Conservation (phyloP, 2,888 invertebrate genomes). For the Phyllotreta cruciferae region DNA sequence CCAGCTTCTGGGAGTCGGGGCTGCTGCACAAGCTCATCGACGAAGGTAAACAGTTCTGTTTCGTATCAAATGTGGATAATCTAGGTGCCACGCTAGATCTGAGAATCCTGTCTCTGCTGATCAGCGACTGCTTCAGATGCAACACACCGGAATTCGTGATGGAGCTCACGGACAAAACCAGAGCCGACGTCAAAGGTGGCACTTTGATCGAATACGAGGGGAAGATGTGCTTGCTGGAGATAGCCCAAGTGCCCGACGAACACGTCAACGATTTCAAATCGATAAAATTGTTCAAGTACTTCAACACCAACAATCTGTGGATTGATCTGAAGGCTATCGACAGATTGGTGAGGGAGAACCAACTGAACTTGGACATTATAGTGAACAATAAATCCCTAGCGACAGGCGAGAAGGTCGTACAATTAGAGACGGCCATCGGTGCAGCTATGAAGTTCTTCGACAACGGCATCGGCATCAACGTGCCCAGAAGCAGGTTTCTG, state of each 20-base stretch:
- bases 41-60: constrained; percentile 90
- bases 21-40: constrained; percentile 86
- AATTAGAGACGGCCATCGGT: constrained; percentile 98
- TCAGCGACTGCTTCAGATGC: constrained; percentile 62
- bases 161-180: constrained; percentile 99
- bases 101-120: constrained; percentile 80
- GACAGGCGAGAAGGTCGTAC: constrained; percentile 92
- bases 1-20: constrained; percentile 92
- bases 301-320: constrained; percentile 99
- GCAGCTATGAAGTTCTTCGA: constrained; percentile 99
- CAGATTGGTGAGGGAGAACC: constrained; percentile 79
- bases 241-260: constrained; percentile 97
- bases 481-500: constrained; percentile 93
- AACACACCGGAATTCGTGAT: constrained; percentile 89
- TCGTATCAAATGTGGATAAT: constrained; percentile 99
- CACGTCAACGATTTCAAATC: constrained; percentile 98
- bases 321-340: constrained; percentile 91
- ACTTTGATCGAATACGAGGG: constrained; percentile 96
- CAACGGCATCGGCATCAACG: constrained; percentile 91
- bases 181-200: constrained; percentile 99
- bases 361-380: constrained; percentile 95
- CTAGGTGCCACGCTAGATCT: constrained; percentile 98
- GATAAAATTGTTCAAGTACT: constrained; percentile 97
- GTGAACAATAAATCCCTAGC: constrained; percentile 94
- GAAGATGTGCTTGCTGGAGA: constrained; percentile 91